Base-by-base conservation (phyloP, 1,140 invertebrate genomes). In the Globodera ellingtonae region DNA sequence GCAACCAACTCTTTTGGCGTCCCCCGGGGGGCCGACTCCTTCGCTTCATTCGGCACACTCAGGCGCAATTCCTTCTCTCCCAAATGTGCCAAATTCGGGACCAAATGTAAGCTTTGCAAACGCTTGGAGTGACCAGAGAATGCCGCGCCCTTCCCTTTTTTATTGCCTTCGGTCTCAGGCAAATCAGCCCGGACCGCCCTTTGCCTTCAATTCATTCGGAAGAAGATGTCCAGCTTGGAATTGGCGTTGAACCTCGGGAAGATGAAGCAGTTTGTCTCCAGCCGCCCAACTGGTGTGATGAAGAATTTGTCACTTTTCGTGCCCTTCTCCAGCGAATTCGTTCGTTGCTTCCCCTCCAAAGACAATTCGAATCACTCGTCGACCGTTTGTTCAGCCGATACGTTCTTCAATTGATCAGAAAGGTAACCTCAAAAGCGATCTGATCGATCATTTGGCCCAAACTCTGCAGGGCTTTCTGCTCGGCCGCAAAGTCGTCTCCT, bases 1-100 rank as follows among this genome's bases (percentile, higher is more conserved):
- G 67, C 67, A 47, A 70, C 24, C 67, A 70, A 47, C 67, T 70
- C n/a, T 35, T 70, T 18, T 62, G 56, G 56, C 67, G 35, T 70
- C 18, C 24, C 35, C 67, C 67, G 9, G 67, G 18, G 35, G 67
- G 24, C 6, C 67, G 67, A 15, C 46, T 70, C 8, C 67, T 70
- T 10, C 67, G 67, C n/a, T 35, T 47, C 67, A 70, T 70, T 6
- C 24, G 35, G 8, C 35, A 13, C 7, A 47, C 67, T 44, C 67
- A 70, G 67, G 21, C 67, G 9, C 67, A 70, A 35, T 70, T 70
- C 46, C n/a, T 70, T 35, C 67, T 70, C 2, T 10, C 35, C 67
- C 67, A 70, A 70, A 70, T 70, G 46, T 70, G 67, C 67, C 46
- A 44, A 47, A 35, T 70, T 18, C 24, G 67, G 18, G 67, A 70